phyloP scores from a whole-genome alignment of 1,140 invertebrate species.

The Dendrolimus kikuchii region DNA sequence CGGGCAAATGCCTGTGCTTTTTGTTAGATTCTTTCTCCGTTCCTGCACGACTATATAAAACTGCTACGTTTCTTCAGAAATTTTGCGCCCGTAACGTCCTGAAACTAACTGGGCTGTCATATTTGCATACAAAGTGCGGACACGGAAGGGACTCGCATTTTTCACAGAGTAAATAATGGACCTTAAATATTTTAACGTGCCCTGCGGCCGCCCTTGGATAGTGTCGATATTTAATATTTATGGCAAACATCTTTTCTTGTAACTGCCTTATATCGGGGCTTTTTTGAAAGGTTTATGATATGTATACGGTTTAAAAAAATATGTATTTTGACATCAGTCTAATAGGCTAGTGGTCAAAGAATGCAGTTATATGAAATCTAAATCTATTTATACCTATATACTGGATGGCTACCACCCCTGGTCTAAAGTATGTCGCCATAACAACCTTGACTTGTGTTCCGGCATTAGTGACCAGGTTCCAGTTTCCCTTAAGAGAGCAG shows the following conservation, averaged over 20 bases:
- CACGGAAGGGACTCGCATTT: conserved; percentile 27
- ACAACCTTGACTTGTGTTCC: too few relatives aligned
- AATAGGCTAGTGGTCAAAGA: too few relatives aligned
- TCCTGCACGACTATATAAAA: not conserved
- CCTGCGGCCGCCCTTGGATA: conserved; percentile 14
- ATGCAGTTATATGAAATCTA: too few relatives aligned
- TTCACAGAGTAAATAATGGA: conserved; percentile 26
- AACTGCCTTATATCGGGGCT: not conserved
- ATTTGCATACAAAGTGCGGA: conserved; percentile 35
- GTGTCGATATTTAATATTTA: conserved; percentile 32
- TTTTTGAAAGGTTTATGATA: not conserved
- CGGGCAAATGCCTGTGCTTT: too few relatives aligned
- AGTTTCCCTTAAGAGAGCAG: too few relatives aligned
- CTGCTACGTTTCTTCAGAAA: not conserved
- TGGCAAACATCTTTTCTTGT: conserved; percentile 3
- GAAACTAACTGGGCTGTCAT: conserved; percentile 13
- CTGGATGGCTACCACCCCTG: too few relatives aligned
- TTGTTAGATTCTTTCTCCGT: too few relatives aligned
- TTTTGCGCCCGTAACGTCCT: conserved; percentile 4
- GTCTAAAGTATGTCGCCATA: too few relatives aligned
- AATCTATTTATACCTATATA: too few relatives aligned
- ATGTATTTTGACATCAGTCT: too few relatives aligned
- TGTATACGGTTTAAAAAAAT: too few relatives aligned
- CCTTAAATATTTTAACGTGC: conserved; percentile 35
- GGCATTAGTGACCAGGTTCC: too few relatives aligned